These are phyloP conservation scores for Acrobasis suavella DNA, from an alignment of 2,888 invertebrate species.

Conservation along the genomic window DNA sequence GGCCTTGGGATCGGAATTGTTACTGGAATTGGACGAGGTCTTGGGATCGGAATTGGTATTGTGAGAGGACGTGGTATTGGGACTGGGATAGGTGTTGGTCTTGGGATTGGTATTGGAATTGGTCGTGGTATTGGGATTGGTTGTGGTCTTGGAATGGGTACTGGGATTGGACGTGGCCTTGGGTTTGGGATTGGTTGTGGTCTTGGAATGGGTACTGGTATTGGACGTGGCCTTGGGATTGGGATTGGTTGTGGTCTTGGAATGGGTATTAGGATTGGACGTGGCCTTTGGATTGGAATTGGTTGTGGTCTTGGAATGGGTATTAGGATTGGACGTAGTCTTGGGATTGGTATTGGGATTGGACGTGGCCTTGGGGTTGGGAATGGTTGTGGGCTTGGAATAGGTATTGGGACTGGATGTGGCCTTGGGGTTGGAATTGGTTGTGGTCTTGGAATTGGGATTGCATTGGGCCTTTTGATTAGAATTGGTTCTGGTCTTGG, in stretches of 20 bases:
- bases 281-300: no score
- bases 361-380: neutral
- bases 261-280: neutral
- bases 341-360: slow-evolving; percentile 12
- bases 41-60: neutral
- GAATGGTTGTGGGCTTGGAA: neutral
- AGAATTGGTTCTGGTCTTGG: no score
- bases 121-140: neutral
- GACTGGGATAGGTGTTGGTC: no score
- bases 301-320: slow-evolving; percentile 8
- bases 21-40: neutral
- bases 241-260: neutral
- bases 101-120: neutral
- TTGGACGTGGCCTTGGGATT: no score
- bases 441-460: neutral
- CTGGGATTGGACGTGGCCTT: neutral
- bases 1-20: neutral
- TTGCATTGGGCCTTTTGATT: neutral
- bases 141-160: neutral
- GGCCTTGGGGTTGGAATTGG: neutral
- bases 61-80: neutral
- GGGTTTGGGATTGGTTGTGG: no score
- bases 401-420: neutral
- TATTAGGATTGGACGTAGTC: no score
- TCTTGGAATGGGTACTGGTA: no score